Conservation (phyloP, 2,888 invertebrate species). For the Tyria jacobaeae region DNA sequence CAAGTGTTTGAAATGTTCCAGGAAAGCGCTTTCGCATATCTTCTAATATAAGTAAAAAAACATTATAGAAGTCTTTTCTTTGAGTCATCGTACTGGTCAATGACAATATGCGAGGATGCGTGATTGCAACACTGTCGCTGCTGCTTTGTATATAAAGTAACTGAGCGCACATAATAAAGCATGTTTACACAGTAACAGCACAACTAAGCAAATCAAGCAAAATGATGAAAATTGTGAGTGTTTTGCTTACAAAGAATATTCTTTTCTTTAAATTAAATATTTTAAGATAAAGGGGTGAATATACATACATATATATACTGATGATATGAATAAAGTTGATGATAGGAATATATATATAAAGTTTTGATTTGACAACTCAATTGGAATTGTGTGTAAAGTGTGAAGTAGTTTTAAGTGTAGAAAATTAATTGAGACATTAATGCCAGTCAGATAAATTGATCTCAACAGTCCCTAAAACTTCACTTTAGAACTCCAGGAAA, state of each 20-base stretch:
- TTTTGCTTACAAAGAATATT: not conserved
- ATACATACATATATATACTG: too few relatives aligned
- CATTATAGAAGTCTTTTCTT: not conserved
- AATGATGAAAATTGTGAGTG: constrained; percentile 26
- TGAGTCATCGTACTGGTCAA: constrained; percentile 16
- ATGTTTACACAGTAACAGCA: constrained; percentile 13
- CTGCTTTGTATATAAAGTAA: constrained; percentile 18
- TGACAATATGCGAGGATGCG: constrained; percentile 16
- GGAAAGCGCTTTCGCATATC: not conserved
- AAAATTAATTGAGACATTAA: not conserved
- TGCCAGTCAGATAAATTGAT: not conserved
- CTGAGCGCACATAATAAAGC: not conserved
- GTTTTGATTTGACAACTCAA: not conserved
- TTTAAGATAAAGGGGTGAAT: not conserved
- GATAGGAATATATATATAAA: too few relatives aligned
- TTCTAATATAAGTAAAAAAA: not conserved
- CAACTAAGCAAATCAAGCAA: constrained; percentile 11
- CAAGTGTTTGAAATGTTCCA: too few relatives aligned
- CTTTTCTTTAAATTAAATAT: not conserved
- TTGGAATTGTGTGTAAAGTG: not conserved
- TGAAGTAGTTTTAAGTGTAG: not conserved
- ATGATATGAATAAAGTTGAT: too few relatives aligned
- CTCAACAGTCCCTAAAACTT: not conserved
- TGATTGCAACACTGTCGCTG: constrained; percentile 16
- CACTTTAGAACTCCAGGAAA: not conserved